phyloP scores from a whole-genome alignment of 2,797 vertebrate species.

The Notolabrus celidotus region DNA sequence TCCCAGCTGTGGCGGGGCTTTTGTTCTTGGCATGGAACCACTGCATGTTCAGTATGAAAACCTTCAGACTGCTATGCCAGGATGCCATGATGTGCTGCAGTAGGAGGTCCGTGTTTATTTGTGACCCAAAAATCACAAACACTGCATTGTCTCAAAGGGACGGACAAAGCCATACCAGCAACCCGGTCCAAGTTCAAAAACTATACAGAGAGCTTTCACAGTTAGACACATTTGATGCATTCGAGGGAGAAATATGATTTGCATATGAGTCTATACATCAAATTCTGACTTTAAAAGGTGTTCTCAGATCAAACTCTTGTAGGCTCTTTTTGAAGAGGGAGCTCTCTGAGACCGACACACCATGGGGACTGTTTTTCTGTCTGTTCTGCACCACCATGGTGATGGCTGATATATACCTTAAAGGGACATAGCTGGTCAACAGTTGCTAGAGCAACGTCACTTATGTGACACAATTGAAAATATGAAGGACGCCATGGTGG shows the following conservation, averaged over 20 bases:
- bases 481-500: no score
- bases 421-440: no score
- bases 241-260: neutral
- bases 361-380: no score
- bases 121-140: slow-evolving; percentile 19
- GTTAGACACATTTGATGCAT: neutral
- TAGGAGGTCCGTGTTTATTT: slow-evolving; percentile 29
- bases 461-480: no score
- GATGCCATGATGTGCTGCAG: slow-evolving; percentile 42
- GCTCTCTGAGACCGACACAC: no score
- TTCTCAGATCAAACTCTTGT: no score
- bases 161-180: neutral
- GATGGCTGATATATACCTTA: no score
- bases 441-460: no score
- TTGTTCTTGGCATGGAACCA: slow-evolving; percentile 80
- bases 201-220: neutral
- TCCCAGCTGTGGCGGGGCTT: slow-evolving; percentile 74
- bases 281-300: no score
- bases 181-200: neutral
- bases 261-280: no score
- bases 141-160: neutral
- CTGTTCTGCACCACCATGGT: no score
- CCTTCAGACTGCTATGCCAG: slow-evolving; percentile 56
- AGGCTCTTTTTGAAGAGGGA: no score
- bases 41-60: slow-evolving; percentile 78